phyloP scores from a whole-genome alignment of 2,797 vertebrate genomes.

The Mareca penelope region DNA sequence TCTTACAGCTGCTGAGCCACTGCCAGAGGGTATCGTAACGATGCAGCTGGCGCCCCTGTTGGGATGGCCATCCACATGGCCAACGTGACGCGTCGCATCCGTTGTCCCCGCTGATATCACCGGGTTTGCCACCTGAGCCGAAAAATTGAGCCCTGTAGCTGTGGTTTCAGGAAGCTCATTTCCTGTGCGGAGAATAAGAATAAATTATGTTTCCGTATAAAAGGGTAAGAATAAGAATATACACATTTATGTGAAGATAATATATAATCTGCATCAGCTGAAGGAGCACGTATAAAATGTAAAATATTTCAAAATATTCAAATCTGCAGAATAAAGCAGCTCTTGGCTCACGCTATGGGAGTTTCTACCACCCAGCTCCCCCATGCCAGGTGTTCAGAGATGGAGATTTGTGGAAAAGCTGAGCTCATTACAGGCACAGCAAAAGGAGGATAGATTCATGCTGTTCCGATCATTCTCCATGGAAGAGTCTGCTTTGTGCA shows the following conservation, averaged over 20 bases:
- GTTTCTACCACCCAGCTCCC: not conserved
- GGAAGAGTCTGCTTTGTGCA: not conserved
- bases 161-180: not conserved
- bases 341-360: not conserved
- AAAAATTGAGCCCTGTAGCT: not conserved
- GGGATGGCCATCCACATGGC: not conserved
- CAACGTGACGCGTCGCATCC: not conserved
- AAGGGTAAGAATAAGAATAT: not conserved
- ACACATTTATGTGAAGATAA: not conserved
- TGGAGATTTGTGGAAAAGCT: not conserved
- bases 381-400: accelerated
- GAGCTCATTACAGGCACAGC: accelerated
- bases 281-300: not conserved
- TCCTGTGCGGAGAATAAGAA: not conserved
- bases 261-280: accelerated
- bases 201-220: not conserved
- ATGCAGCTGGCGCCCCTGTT: conserved; percentile 54
- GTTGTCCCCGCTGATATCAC: not conserved
- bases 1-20: conserved; percentile 47
- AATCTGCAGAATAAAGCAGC: not conserved
- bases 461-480: not conserved
- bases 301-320: not conserved
- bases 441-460: not conserved
- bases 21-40: conserved; percentile 41
- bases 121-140: not conserved